These are phyloP conservation scores for Eumeta japonica DNA, from an alignment of 1,140 invertebrate genomes.

Conservation along the genomic window DNA sequence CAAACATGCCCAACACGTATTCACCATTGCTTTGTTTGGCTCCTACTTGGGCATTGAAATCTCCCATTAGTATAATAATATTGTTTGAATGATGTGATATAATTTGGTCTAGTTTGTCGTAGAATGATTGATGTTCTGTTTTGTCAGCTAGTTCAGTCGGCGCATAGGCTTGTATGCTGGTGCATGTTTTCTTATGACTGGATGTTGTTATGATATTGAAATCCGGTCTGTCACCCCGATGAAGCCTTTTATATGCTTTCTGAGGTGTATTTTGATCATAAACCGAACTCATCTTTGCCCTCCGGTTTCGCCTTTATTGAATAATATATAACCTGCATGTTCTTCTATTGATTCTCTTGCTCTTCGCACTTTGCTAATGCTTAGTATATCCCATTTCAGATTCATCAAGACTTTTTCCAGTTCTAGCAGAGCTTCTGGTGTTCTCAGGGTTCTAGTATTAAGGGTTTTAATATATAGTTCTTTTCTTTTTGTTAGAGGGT, in stretches of 20 bases:
- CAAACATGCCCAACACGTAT: conserved; percentile 7
- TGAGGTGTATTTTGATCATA: conserved; percentile 2
- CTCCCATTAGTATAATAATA: no score
- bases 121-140: conserved; percentile 8
- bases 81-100: no score
- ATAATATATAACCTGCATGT: conserved; percentile 4
- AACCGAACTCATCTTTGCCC: conserved; percentile 2
- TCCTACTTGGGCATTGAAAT: no score
- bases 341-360: conserved; percentile 1
- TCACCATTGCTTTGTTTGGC: not conserved
- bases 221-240: conserved; percentile 1
- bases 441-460: no score
- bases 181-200: conserved; percentile 11
- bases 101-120: conserved; percentile 9
- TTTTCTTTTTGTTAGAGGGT: no score
- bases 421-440: no score
- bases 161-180: conserved; percentile 16
- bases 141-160: conserved; percentile 14
- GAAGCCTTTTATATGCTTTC: not conserved
- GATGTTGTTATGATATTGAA: conserved; percentile 7
- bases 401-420: conserved; percentile 10
- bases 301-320: conserved; percentile 2
- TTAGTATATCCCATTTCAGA: conserved; percentile 8
- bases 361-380: conserved; percentile 5
- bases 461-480: no score